Conservation (phyloP, 2,888 invertebrate species). For the Orthosia cruda region DNA sequence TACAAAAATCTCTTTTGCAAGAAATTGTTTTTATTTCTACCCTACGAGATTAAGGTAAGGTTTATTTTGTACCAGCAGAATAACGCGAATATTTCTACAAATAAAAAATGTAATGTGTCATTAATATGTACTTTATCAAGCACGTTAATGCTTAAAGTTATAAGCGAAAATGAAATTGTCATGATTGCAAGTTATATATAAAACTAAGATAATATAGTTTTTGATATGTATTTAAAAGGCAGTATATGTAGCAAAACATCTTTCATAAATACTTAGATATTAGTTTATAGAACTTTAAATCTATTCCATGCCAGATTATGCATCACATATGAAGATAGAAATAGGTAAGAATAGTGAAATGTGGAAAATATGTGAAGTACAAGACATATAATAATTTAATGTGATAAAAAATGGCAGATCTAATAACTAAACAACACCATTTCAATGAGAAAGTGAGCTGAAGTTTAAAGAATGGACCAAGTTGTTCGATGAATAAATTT, state of each 20-base stretch:
- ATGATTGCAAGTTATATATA: slow-evolving; percentile 7
- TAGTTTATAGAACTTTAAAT: not conserved
- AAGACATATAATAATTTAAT: not conserved
- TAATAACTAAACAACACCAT: not conserved
- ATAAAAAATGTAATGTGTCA: not conserved
- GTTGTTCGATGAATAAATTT: no score
- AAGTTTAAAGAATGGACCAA: not conserved
- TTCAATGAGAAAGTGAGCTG: not conserved
- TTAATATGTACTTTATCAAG: slow-evolving; percentile 34
- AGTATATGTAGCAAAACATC: not conserved
- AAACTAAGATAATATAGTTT: slow-evolving; percentile 1
- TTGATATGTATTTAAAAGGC: slow-evolving; percentile 11
- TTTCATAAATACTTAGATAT: not conserved
- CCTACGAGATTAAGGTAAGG: not conserved
- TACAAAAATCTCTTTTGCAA: no score
- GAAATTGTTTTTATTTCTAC: no score
- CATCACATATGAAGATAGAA: no score
- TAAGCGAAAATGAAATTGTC: slow-evolving; percentile 22
- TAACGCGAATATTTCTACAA: not conserved
- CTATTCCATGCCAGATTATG: slow-evolving; percentile 21
- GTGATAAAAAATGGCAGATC: not conserved
- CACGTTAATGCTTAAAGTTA: slow-evolving; percentile 31
- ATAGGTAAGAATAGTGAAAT: no score
- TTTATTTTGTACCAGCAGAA: not conserved
- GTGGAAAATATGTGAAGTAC: not conserved